A percentile compares a stretch with the other conserved stretches of the same genome.
These are phyloP conservation scores for Brachionus angularis DNA, from an alignment of 1,140 invertebrate species.

Conservation along the genomic window DNA sequence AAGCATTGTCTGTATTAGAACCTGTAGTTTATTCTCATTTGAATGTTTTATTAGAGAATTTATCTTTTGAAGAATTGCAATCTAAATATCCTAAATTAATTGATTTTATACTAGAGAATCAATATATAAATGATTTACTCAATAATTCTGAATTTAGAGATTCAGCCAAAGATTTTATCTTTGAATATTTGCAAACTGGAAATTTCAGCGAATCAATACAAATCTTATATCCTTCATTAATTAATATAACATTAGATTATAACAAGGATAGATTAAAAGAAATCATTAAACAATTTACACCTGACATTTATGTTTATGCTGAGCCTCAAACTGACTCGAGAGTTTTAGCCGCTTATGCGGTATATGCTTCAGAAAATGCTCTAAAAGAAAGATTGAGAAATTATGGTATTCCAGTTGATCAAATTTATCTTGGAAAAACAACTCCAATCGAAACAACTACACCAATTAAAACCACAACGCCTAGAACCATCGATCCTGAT, in stretches of 20 bases:
- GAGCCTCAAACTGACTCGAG: not conserved
- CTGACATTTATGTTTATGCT: slow-evolving; percentile 9
- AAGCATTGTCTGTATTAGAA: not conserved
- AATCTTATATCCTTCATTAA: too few species aligned
- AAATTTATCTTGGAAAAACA: not conserved
- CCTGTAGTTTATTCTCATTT: not conserved
- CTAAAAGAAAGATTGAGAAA: not conserved
- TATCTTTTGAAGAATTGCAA: too few species aligned
- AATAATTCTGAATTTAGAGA: too few species aligned
- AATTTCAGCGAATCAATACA: too few species aligned
- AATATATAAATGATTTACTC: too few species aligned
- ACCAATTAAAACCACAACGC: not conserved
- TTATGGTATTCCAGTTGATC: slow-evolving; percentile 3
- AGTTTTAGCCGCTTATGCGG: not conserved
- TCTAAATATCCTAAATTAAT: too few species aligned
- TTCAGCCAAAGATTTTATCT: too few species aligned
- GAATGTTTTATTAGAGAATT: too few species aligned
- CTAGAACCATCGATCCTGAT: not conserved
- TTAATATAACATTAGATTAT: too few species aligned
- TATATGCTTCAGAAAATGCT: slow-evolving; percentile 4
- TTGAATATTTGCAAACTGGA: too few species aligned
- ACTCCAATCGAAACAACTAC: not conserved
- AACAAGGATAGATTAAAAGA: not conserved
- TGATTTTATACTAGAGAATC: too few species aligned
- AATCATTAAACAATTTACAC: not conserved